Base-by-base conservation (phyloP, 2,888 invertebrate species). In the Mythimna albipuncta region DNA sequence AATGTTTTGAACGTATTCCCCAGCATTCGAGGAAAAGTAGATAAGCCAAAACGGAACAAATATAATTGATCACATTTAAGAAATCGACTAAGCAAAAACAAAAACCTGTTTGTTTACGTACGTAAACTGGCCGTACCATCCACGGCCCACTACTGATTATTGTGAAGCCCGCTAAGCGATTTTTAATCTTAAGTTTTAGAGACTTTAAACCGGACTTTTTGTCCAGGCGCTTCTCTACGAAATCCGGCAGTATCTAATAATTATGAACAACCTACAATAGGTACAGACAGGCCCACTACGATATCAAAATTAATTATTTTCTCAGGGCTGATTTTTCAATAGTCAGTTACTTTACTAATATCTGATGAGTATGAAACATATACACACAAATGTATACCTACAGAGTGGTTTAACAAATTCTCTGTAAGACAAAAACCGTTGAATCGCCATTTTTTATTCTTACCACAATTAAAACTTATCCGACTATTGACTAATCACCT, bases 21-120 rank as follows among this genome's bases (percentile, higher is more conserved):
- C 52, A 47, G 52, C 7, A 76, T 58, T n/a, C n/a, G 52, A 74
- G 77, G 77, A 77, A 74, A 77, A 74, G 44, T 59, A 52, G 16
- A 67, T 73, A 55, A 50, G 21, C 11, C 13, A 21, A 66, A 67
- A 13, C 11, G 9, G 67, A 21, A 41, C 6, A 21, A 52, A 38
- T n/a, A 13, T 21, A 32, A 58, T 50, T 58, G 26, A 57, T 57
- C 75, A 69, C 6, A 47, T 47, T 47, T 52, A 58, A 59, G 58
- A 77, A 54, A 54, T 59, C 52, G 2, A 26, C 26, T 3, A 59
- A 47, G 10, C 44, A 26, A 77, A 77, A 69, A 69, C 58, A 44
- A 26, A 58, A 77, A 69, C 77, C 74, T 3, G 69, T 74, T 72
- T 68, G 41, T 76, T 68, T 58, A 67, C 58, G 21, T 75, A 47